phyloP scores from a whole-genome alignment of 2,888 invertebrate genomes.

The Elaeidobius kamerunicus region DNA sequence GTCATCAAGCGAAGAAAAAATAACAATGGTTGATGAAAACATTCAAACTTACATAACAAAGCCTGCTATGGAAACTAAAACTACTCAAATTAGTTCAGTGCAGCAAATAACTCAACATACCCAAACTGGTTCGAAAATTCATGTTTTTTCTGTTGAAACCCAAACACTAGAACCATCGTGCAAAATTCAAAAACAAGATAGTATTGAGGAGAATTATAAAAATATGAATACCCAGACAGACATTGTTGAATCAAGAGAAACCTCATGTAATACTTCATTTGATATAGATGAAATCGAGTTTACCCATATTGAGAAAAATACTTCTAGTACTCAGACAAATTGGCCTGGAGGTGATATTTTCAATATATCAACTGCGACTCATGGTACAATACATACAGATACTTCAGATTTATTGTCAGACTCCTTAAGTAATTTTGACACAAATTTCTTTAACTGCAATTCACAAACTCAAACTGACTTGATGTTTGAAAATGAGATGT shows the following conservation, averaged over 20 bases:
- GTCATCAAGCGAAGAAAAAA: constrained; percentile 25
- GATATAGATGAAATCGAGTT: constrained; percentile 40
- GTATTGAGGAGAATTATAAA: constrained; percentile 22
- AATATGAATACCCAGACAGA: constrained; percentile 37
- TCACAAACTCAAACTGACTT: constrained; percentile 62
- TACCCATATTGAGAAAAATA: constrained; percentile 36
- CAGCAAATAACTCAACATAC: constrained; percentile 42
- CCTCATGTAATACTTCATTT: constrained; percentile 46
- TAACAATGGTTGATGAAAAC: constrained; percentile 36
- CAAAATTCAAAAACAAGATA: constrained; percentile 21
- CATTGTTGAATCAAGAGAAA: constrained; percentile 38
- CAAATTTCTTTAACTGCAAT: constrained; percentile 48
- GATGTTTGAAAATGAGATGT: constrained; percentile 44
- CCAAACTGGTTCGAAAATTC: constrained; percentile 40
- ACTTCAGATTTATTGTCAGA: constrained; percentile 40
- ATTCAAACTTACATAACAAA: constrained; percentile 38
- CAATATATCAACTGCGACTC: constrained; percentile 37
- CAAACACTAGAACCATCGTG: constrained; percentile 47
- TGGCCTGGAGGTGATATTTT: constrained; percentile 28
- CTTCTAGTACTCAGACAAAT: constrained; percentile 45
- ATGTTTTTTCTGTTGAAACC: constrained; percentile 44
- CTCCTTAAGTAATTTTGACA: constrained; percentile 34
- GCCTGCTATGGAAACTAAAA: constrained; percentile 37
- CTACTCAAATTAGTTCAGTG: constrained; percentile 34
- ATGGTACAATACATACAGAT: constrained; percentile 40